A percentile compares a stretch with the other conserved stretches of the same genome.
Conservation (phyloP, 2,888 invertebrate genomes). For the Drosophila anceps region DNA sequence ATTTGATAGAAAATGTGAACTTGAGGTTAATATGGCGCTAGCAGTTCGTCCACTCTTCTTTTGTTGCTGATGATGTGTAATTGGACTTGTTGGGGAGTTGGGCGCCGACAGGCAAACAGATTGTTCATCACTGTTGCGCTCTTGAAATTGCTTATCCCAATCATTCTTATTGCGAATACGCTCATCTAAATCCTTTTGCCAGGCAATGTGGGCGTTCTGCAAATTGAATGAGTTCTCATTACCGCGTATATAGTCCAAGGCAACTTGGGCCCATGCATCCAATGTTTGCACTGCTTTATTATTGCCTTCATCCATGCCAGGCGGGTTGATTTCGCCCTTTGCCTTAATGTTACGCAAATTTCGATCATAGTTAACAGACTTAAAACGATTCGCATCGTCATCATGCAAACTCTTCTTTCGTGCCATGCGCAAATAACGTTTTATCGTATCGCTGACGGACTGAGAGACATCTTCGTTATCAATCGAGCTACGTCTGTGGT, state of each 20-base stretch:
- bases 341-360: conserved; percentile 93
- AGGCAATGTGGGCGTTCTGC: conserved; percentile 77
- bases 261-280: conserved; percentile 89
- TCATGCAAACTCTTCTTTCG: conserved; percentile 93
- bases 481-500: conserved; percentile 90
- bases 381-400: conserved; percentile 90
- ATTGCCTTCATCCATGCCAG: conserved; percentile 91
- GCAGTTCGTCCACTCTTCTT: conserved; percentile 40
- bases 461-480: conserved; percentile 94
- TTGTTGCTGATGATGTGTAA: not conserved
- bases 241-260: conserved; percentile 86
- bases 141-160: conserved; percentile 60
- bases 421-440: conserved; percentile 94
- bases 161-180: conserved; percentile 73
- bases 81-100: conserved; percentile 71
- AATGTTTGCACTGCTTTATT: conserved; percentile 92
- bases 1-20: conserved; percentile 89
- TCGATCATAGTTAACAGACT: conserved; percentile 94
- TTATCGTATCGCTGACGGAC: conserved; percentile 94
- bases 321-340: conserved; percentile 90
- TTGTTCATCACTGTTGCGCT: conserved; percentile 1
- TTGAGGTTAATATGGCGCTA: conserved; percentile 85
- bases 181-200: conserved; percentile 75
- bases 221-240: conserved; percentile 68
- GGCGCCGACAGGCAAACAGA: conserved; percentile 64